A percentile compares a stretch with the other conserved stretches of the same genome.
Conservation (phyloP, 2,888 invertebrate genomes). For the Dione juno region DNA sequence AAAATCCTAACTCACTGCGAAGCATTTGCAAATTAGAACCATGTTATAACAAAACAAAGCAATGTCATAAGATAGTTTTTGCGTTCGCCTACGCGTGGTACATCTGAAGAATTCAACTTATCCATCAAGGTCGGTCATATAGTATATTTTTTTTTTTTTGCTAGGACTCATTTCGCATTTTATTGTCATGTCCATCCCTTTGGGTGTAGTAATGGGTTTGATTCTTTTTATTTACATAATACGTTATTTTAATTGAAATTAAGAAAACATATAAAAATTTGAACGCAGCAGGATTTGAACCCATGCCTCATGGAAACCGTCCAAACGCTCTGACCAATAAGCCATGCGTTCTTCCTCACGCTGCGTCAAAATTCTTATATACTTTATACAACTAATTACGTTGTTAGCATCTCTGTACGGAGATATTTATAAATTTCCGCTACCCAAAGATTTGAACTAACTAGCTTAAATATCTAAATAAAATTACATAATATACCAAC, state of each 20-base stretch:
- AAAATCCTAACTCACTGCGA: conserved; percentile 60
- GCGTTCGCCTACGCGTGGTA: conserved; percentile 75
- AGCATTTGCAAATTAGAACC: conserved; percentile 56
- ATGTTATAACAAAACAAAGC: conserved; percentile 59
- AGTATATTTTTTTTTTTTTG: conserved; percentile 78
- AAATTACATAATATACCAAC: background rate
- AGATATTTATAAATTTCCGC: no score
- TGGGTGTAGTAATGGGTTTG: conserved; percentile 53
- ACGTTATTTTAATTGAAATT: conserved; percentile 18
- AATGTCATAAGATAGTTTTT: conserved; percentile 83
- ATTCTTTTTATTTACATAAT: conserved; percentile 50
- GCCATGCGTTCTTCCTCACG: no score
- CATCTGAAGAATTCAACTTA: conserved; percentile 81
- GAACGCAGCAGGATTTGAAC: no score
- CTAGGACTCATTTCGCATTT: conserved; percentile 46
- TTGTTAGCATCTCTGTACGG: no score
- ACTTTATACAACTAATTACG: no score
- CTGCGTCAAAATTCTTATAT: no score
- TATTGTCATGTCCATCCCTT: conserved; percentile 64
- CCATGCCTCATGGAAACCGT: no score
- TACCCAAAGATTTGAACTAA: no score
- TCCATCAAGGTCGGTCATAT: conserved; percentile 73
- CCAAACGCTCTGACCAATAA: no score
- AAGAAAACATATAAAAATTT: no score
- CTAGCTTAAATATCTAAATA: no score